phyloP scores from a whole-genome alignment of 2,113 vertebrate species.

The Mormoops blainvillei region DNA sequence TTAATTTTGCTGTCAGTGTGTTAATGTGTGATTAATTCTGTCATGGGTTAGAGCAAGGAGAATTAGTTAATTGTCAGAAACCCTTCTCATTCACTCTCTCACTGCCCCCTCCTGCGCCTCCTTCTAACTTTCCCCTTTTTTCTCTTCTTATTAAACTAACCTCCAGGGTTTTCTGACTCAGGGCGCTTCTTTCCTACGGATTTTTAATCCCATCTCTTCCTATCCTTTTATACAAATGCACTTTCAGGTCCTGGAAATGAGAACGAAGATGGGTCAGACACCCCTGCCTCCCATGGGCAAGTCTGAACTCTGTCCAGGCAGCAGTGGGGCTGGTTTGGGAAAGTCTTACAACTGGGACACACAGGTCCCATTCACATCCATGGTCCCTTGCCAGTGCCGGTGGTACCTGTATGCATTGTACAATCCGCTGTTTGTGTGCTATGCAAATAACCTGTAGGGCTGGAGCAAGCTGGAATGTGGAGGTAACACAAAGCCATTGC shows the following conservation, averaged over 20 bases:
- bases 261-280: rapidly evolving
- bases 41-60: conserved; percentile 75
- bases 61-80: conserved; percentile 74
- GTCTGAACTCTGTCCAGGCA: neutral
- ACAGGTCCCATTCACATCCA: conserved; percentile 20
- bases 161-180: neutral
- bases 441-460: conserved; percentile 21
- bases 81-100: conserved; percentile 72
- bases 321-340: neutral
- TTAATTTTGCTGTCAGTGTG: conserved; percentile 78
- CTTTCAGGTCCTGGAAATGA: neutral
- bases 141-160: conserved; percentile 38
- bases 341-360: neutral
- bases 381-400: neutral
- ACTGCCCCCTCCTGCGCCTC: neutral
- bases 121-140: neutral
- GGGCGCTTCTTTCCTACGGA: neutral
- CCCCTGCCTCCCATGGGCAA: neutral
- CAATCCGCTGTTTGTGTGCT: conserved; percentile 14
- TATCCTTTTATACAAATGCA: neutral
- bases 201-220: conserved; percentile 34
- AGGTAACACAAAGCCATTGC: neutral
- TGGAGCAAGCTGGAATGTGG: neutral
- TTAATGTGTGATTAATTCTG: conserved; percentile 78
- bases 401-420: conserved; percentile 15